These are phyloP conservation scores for Protonibea diacanthus DNA, from an alignment of 2,797 vertebrate genomes.

Conservation along the genomic window DNA sequence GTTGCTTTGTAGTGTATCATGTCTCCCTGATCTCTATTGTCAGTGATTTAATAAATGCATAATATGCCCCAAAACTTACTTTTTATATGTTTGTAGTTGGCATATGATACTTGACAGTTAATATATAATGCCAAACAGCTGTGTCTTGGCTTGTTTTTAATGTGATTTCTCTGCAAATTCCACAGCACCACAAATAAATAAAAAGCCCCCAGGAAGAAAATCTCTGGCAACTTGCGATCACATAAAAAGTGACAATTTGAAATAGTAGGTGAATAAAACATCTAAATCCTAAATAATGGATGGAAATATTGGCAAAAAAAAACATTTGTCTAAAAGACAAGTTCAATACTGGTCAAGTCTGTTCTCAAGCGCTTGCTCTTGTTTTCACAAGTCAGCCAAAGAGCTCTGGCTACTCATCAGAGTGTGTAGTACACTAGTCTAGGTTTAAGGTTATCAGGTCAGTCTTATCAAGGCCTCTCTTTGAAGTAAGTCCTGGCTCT, in stretches of 20 bases:
- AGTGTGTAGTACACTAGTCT: conserved; percentile 46
- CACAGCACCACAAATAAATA: background rate
- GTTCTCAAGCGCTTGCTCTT: conserved; percentile 31
- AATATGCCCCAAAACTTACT: background rate
- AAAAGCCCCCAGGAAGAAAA: background rate
- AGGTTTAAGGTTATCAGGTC: conserved; percentile 70
- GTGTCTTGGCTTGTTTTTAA: background rate
- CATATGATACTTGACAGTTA: background rate
- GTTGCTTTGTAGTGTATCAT: background rate
- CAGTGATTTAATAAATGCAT: background rate
- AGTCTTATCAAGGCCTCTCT: conserved; percentile 73
- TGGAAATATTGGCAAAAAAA: conserved; percentile 10
- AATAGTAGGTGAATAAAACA: background rate
- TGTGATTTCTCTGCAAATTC: background rate
- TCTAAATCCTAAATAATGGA: conserved; percentile 13
- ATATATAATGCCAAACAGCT: background rate
- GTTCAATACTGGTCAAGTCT: conserved; percentile 8
- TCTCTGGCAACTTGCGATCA: background rate
- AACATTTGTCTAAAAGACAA: background rate
- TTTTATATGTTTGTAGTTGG: background rate
- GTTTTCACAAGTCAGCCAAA: conserved; percentile 57
- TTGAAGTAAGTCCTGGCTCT: conserved; percentile 75
- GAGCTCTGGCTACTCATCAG: conserved; percentile 56
- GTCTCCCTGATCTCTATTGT: background rate
- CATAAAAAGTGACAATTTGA: background rate